phyloP scores from a whole-genome alignment of 2,113 vertebrate genomes.

The Phaethornis superciliosus region DNA sequence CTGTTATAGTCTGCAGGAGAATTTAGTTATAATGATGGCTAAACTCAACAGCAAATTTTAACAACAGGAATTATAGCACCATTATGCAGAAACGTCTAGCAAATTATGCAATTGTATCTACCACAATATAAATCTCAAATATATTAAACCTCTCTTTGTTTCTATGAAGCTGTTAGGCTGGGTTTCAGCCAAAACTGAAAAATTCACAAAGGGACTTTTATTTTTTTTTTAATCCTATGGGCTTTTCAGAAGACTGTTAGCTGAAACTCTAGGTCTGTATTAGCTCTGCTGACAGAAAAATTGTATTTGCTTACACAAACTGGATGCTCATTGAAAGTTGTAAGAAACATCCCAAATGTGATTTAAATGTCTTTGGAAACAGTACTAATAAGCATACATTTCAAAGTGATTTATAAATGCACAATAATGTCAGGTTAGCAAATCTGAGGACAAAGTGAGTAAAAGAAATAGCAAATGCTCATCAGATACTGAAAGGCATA shows the following conservation, averaged over 20 bases:
- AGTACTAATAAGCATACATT: not conserved
- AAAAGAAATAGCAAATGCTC: not conserved
- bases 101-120: conserved; percentile 56
- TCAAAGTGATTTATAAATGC: not conserved
- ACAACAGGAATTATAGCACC: conserved; percentile 50
- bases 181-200: conserved; percentile 47
- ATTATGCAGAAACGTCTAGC: conserved; percentile 54
- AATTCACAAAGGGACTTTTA: conserved; percentile 6
- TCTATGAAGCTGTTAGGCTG: conserved; percentile 19
- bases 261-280: not conserved
- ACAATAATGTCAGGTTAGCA: not conserved
- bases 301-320: not conserved
- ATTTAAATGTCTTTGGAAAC: not conserved
- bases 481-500: not conserved
- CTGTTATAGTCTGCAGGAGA: conserved; percentile 44
- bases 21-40: conserved; percentile 57
- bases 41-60: conserved; percentile 66
- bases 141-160: conserved; percentile 44
- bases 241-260: conserved; percentile 6
- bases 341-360: not conserved
- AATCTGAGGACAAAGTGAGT: not conserved
- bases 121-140: conserved; percentile 57
- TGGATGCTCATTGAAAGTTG: not conserved
- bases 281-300: not conserved
- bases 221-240: not conserved